These are phyloP conservation scores for Deroplatys truncata DNA, from an alignment of 2,888 invertebrate species.

Conservation along the genomic window DNA sequence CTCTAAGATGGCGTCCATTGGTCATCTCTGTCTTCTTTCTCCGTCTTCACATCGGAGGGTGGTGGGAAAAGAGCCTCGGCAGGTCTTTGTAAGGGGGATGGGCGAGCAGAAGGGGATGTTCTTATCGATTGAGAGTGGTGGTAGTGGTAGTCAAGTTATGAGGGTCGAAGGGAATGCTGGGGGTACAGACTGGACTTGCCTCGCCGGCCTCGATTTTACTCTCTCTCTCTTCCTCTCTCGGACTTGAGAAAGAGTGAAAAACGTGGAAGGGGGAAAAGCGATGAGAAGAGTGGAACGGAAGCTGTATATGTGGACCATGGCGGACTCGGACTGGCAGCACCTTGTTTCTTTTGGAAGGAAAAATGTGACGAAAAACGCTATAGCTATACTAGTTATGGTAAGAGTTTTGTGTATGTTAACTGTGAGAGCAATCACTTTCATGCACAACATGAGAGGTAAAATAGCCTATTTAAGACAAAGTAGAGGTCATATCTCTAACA, in stretches of 20 bases:
- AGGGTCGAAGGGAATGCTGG: constrained; percentile 20
- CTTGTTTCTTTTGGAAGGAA: not conserved
- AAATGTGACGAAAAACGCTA: no score
- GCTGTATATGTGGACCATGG: constrained; percentile 11
- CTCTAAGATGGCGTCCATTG: constrained; percentile 28
- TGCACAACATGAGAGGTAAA: no score
- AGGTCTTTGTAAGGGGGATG: constrained; percentile 2
- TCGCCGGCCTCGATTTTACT: not conserved
- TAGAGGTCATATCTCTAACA: no score
- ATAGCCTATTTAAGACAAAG: no score
- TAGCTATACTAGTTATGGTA: no score
- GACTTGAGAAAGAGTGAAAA: constrained; percentile 6
- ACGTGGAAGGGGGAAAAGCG: constrained; percentile 9
- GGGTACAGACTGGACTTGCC: not conserved
- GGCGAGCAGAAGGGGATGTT: constrained; percentile 23
- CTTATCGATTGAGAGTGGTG: constrained; percentile 30
- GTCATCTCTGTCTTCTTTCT: constrained; percentile 22
- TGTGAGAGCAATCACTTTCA: no score
- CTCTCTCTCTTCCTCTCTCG: not conserved
- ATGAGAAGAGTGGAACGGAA: constrained; percentile 7
- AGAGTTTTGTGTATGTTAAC: no score
- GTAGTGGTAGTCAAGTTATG: constrained; percentile 31
- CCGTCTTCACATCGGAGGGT: not conserved
- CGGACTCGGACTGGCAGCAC: constrained; percentile 5
- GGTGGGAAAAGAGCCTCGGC: not conserved